Percentiles rank a stretch among this genome's conserved stretches.
These are phyloP conservation scores for Hyperoplus immaculatus DNA, from an alignment of 2,797 vertebrate genomes.

Conservation along the genomic window DNA sequence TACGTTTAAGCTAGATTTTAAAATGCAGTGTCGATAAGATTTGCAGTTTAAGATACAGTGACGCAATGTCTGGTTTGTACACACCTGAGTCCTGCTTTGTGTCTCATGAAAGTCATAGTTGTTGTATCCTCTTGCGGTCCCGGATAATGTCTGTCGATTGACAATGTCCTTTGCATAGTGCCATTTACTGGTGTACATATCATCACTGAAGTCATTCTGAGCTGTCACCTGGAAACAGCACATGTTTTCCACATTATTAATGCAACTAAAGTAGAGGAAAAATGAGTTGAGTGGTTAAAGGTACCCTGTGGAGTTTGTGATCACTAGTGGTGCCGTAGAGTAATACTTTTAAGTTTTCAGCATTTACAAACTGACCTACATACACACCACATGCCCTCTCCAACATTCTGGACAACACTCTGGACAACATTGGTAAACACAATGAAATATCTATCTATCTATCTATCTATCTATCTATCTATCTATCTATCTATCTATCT, in stretches of 20 bases:
- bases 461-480: too few relatives aligned
- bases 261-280: too few relatives aligned
- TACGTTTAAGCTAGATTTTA: neutral
- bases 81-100: slow-evolving; percentile 47
- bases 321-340: neutral
- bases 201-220: slow-evolving; percentile 91
- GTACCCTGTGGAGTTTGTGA: neutral
- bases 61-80: neutral
- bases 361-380: neutral
- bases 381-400: neutral
- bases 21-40: neutral
- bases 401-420: too few relatives aligned
- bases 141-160: slow-evolving; percentile 17
- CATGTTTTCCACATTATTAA: neutral
- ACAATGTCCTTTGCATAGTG: slow-evolving; percentile 85
- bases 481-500: too few relatives aligned
- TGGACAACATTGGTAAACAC: neutral
- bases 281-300: neutral
- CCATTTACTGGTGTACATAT: slow-evolving; percentile 91
- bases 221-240: slow-evolving; percentile 84
- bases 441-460: neutral
- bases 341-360: neutral
- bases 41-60: neutral
- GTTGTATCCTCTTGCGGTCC: slow-evolving; percentile 63
- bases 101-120: slow-evolving; percentile 62